Evolutionary conservation across 2,797 vertebrate species (phyloP).

Genomic region (Coranthus polyacanthus): DNA sequence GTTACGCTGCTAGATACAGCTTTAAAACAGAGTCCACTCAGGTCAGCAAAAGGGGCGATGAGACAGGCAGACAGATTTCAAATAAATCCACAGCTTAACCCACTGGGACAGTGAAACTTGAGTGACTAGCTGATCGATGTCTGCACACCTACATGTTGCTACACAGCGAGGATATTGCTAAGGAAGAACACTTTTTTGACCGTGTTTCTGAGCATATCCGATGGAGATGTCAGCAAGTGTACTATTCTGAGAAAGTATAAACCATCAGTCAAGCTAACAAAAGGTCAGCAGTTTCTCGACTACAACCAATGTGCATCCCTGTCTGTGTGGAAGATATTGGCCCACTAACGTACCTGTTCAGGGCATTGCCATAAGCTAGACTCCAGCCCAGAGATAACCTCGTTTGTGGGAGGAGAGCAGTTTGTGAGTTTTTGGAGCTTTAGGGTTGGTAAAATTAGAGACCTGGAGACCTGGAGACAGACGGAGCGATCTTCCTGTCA

Average conservation of each 20-base stretch:
- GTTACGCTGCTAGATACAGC: neutral
- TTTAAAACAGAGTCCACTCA: too few relatives aligned
- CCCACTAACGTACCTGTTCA: slow-evolving; percentile 67
- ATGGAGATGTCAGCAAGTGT: slow-evolving; percentile 52
- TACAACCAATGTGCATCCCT: slow-evolving; percentile 49
- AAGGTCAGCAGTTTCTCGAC: slow-evolving; percentile 64
- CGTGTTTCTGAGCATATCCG: slow-evolving; percentile 15
- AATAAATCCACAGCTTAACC: neutral
- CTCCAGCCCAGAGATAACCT: slow-evolving; percentile 62
- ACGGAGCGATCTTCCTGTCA: slow-evolving; percentile 51
- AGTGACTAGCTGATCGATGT: slow-evolving; percentile 24
- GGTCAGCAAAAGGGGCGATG: neutral
- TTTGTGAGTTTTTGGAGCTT: slow-evolving; percentile 55
- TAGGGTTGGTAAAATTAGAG: slow-evolving; percentile 74
- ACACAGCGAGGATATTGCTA: slow-evolving; percentile 2
- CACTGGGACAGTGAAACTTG: slow-evolving; percentile 1
- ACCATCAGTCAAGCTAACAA: slow-evolving; percentile 67
- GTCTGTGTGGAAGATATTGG: slow-evolving; percentile 62
- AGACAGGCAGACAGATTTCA: slow-evolving; percentile 16
- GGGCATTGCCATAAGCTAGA: slow-evolving; percentile 77
- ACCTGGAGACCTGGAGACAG: slow-evolving; percentile 63
- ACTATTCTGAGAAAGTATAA: slow-evolving; percentile 49
- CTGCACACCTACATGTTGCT: slow-evolving; percentile 31
- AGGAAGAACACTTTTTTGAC: slow-evolving; percentile 11
- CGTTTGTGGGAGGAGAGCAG: slow-evolving; percentile 77